Evolutionary conservation across 2,113 vertebrate genomes (phyloP), one percentile per base, ranked within the genome.

Genomic region (Cyanocitta stelleri): DNA sequence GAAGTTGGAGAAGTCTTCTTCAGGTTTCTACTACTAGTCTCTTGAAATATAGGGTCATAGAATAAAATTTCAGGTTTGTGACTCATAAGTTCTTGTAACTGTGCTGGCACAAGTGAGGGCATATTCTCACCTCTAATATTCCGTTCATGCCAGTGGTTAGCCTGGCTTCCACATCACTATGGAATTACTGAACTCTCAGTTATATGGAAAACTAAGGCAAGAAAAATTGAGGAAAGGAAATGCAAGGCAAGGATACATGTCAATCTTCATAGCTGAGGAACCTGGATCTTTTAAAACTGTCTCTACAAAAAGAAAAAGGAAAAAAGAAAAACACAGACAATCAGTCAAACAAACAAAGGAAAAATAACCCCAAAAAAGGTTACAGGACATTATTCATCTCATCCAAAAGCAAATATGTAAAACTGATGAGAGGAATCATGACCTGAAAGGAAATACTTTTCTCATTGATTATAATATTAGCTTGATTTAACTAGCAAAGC

Each of bases 301-400:
- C 4, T 49, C 13, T 52, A 81, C 27, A 56, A 54, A 67, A 71
- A 46, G 0, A 22, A 74, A 35, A 20, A 11, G 3, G 18, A 32
- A 44, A 9, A 2, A 20, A 11, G 3, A 21, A 32, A 44, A 9
- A 2, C 3, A 5, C 6, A 62, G 46, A 16, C 12, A 55, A 17
- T 21, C 9, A 43, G 48, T 10, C 14, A 69, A 62, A 3, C 4
- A 16, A 24, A 17, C 22, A 35, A 8, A n/a, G n/a, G n/a, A n/a
- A 43, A 9, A 22, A 7, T 3, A 37, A 21, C 3, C 7, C 8
- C 13, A 1, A 5, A 20, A 56, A 21, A 26, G 3, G 4, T 51
- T 73, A 14, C 5, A 30, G 4, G 13, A 1, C 27, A 27, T 66
- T 39, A 8, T 41, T 72, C 3, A 23, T n/a, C 15, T 63, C 41